These are phyloP conservation scores for Apaloderma vittatum DNA, from an alignment of 2,113 vertebrate species.

Conservation along the genomic window DNA sequence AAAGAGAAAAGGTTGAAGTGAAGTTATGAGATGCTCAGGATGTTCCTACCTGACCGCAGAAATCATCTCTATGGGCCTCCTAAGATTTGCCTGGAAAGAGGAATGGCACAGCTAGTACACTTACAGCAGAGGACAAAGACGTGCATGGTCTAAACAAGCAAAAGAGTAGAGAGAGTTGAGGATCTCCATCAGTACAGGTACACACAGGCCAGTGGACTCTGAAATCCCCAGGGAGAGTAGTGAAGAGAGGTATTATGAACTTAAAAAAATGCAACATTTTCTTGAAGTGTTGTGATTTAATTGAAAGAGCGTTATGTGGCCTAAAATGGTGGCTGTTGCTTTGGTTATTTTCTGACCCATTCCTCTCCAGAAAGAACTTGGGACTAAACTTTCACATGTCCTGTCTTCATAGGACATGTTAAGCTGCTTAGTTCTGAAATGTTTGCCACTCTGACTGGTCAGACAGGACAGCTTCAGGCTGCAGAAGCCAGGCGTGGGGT, in stretches of 20 bases:
- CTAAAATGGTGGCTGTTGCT: background rate
- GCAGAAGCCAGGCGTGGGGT: background rate
- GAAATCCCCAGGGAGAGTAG: background rate
- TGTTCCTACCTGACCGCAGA: background rate
- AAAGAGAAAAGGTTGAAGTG: too few species aligned
- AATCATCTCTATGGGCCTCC: background rate
- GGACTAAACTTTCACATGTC: background rate
- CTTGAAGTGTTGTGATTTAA: background rate
- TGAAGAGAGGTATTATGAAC: too few species aligned
- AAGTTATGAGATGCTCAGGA: background rate
- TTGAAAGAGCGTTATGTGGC: background rate
- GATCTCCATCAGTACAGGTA: background rate
- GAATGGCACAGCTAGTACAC: too few species aligned
- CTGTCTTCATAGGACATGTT: background rate
- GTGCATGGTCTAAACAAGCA: background rate
- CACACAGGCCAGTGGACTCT: background rate
- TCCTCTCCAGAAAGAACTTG: background rate
- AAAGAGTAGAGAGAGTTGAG: background rate
- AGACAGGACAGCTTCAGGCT: background rate
- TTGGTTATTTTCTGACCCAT: background rate
- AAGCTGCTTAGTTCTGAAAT: background rate
- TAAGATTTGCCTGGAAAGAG: background rate
- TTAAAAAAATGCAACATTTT: background rate
- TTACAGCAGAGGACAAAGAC: background rate
- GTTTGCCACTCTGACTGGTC: background rate